These are phyloP conservation scores for Columba janthina DNA, from an alignment of 2,113 vertebrate genomes.

Conservation along the genomic window DNA sequence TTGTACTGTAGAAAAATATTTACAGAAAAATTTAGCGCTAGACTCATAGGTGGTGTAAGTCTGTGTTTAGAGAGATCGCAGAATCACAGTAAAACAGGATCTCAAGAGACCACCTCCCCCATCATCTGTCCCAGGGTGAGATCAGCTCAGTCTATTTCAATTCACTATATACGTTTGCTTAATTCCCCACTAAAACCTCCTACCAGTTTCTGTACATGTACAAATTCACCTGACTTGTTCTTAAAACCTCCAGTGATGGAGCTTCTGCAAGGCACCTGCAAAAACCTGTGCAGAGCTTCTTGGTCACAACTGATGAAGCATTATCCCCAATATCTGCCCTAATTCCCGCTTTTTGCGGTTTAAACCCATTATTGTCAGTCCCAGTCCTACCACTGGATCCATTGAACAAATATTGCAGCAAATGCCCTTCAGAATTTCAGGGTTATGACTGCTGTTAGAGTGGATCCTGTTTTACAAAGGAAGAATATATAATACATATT, in stretches of 20 bases:
- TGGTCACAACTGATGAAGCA: not conserved
- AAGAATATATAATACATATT: not conserved
- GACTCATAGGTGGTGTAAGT: too few species aligned
- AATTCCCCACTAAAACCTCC: not conserved
- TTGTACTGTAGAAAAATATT: not conserved
- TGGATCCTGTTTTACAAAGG: not conserved
- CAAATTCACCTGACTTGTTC: not conserved
- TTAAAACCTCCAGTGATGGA: not conserved
- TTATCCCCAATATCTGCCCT: rapidly evolving
- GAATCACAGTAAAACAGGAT: not conserved
- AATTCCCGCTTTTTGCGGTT: not conserved
- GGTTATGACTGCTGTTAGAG: not conserved
- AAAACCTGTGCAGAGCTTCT: not conserved
- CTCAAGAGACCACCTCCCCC: not conserved
- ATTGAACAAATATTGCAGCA: not conserved
- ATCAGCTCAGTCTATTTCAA: not conserved
- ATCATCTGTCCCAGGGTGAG: not conserved
- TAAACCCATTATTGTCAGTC: not conserved
- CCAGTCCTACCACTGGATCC: not conserved
- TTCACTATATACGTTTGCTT: not conserved
- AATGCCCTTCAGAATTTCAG: not conserved
- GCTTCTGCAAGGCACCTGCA: not conserved
- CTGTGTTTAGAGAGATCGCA: not conserved
- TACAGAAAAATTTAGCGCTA: not conserved
- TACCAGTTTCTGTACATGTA: rapidly evolving